A percentile compares a stretch with the other conserved stretches of the same genome.
These are phyloP conservation scores for Hydraecia micacea DNA, from an alignment of 2,888 invertebrate species.

Conservation along the genomic window DNA sequence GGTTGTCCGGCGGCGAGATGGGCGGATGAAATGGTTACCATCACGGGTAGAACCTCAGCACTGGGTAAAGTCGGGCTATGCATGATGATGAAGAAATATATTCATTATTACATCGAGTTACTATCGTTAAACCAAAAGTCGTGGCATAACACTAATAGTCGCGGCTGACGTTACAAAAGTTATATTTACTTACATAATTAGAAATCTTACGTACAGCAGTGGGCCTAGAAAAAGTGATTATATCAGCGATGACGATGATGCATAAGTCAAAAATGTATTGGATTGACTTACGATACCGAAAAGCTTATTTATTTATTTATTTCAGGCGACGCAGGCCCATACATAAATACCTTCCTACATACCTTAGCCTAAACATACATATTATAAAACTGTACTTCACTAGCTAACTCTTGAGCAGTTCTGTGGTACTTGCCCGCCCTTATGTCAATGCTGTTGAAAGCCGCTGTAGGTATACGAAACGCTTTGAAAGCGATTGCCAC, in stretches of 20 bases:
- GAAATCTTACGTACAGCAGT: neutral
- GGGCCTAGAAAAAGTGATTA: neutral
- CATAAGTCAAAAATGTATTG: no score
- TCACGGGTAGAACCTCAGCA: neutral
- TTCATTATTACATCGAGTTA: neutral
- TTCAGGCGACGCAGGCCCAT: no score
- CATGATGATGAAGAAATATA: neutral
- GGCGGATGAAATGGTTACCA: neutral
- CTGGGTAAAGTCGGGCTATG: neutral
- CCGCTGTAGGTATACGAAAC: neutral
- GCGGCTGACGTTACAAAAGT: neutral
- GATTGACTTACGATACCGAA: neutral
- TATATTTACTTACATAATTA: neutral
- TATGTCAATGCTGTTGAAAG: neutral
- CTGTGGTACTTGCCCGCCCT: no score
- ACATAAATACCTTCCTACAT: no score
- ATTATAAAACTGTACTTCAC: no score
- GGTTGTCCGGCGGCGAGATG: neutral
- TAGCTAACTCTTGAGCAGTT: no score
- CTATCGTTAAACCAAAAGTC: neutral
- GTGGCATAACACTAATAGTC: neutral
- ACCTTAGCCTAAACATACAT: no score
- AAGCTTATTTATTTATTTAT: no score
- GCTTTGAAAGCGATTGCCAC: neutral
- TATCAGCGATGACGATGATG: neutral